Conservation (phyloP, 2,888 invertebrate genomes). For the Hipparchia sbordonii region DNA sequence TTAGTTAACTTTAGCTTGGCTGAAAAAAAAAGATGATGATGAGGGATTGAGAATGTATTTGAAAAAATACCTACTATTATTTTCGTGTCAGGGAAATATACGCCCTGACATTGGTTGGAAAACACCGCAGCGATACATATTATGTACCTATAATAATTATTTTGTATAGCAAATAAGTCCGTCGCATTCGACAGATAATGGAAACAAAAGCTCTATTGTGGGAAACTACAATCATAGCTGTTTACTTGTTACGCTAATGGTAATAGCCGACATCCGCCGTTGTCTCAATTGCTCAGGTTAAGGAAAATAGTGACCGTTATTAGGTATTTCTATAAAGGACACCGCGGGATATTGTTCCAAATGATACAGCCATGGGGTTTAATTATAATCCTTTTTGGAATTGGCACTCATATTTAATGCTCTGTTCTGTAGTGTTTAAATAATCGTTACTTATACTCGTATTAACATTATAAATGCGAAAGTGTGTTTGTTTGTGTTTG, state of each 20-base stretch:
- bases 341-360: constrained; percentile 18
- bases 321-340: constrained; percentile 45
- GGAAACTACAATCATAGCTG: constrained; percentile 39
- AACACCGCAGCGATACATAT: neutral
- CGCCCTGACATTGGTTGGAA: neutral
- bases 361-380: constrained; percentile 23
- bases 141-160: neutral
- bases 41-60: too few relatives aligned
- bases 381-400: constrained; percentile 11
- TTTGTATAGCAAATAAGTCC: constrained; percentile 11
- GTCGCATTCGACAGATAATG: constrained; percentile 22
- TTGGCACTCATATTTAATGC: neutral
- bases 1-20: too few relatives aligned
- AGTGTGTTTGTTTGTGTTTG: too few relatives aligned
- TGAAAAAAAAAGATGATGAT: too few relatives aligned
- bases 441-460: neutral
- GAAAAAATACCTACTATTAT: too few relatives aligned
- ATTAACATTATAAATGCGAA: too few relatives aligned
- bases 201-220: constrained; percentile 34
- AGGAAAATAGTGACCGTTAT: constrained; percentile 37
- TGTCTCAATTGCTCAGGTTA: constrained; percentile 45
- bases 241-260: constrained; percentile 49
- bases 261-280: constrained; percentile 52
- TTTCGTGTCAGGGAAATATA: too few relatives aligned
- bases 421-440: neutral